phyloP scores from a whole-genome alignment of 2,797 vertebrate species.

The Anas georgica region DNA sequence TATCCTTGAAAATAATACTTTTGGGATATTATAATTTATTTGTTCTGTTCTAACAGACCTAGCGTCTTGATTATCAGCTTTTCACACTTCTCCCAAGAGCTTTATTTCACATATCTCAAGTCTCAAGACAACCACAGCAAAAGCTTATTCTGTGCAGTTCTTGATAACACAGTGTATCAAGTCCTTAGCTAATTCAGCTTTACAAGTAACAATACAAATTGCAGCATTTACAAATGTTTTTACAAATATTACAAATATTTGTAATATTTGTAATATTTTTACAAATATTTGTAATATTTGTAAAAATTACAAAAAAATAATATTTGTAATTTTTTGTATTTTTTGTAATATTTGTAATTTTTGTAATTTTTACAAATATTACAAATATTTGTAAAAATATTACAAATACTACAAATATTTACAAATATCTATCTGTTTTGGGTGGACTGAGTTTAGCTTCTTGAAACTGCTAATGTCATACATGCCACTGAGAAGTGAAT shows the following conservation, averaged over 20 bases:
- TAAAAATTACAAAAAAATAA: too few relatives aligned
- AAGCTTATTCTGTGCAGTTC: not conserved
- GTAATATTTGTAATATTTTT: too few relatives aligned
- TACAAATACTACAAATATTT: too few relatives aligned
- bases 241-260: too few relatives aligned
- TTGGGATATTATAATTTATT: not conserved
- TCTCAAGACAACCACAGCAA: not conserved
- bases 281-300: not conserved
- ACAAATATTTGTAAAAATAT: too few relatives aligned
- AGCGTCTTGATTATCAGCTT: not conserved
- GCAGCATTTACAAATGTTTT: not conserved
- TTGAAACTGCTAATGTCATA: not conserved
- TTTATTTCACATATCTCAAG: not conserved
- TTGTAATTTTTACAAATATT: not conserved
- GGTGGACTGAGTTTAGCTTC: not conserved
- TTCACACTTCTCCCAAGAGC: not conserved
- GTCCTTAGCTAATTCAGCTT: not conserved
- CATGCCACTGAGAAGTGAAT: fast-evolving
- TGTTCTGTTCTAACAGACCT: not conserved
- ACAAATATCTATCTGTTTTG: not conserved
- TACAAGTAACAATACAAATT: not conserved
- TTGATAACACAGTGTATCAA: not conserved
- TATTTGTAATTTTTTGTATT: too few relatives aligned
- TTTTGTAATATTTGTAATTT: too few relatives aligned
- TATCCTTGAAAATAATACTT: not conserved